Evolutionary conservation across 1,140 invertebrate genomes (phyloP).

Genomic region (Stegodyphus dumicola): DNA sequence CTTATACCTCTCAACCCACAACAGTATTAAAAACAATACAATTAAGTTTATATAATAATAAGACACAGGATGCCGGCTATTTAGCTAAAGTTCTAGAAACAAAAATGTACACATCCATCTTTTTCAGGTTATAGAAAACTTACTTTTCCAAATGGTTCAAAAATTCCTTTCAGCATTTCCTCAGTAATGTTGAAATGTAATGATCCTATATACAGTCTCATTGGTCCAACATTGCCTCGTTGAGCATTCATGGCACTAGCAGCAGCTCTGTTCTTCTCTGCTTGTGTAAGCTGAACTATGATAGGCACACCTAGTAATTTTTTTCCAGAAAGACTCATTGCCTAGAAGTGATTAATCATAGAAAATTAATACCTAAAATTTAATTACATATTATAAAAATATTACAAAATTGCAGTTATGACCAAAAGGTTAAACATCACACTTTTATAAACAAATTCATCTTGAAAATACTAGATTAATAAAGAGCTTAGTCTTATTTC

Average conservation of each 20-base stretch:
- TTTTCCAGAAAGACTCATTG: slow-evolving; percentile 95
- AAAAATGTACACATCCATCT: too few species aligned
- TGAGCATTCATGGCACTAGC: slow-evolving; percentile 64
- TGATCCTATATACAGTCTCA: slow-evolving; percentile 96
- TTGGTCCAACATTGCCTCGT: slow-evolving; percentile 79
- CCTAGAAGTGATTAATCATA: slow-evolving; percentile 71
- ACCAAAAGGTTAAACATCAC: too few species aligned
- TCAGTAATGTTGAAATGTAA: slow-evolving; percentile 99
- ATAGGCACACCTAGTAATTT: slow-evolving; percentile 96
- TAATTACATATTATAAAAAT: slow-evolving; percentile 21
- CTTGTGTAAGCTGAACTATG: slow-evolving; percentile 97
- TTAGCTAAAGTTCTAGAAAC: too few species aligned
- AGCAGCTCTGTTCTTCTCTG: slow-evolving; percentile 90
- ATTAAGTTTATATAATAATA: too few species aligned
- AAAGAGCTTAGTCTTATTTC: too few species aligned
- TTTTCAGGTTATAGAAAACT: slow-evolving; percentile 23
- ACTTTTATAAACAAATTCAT: too few species aligned
- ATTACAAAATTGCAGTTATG: slow-evolving; percentile 25
- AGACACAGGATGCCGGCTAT: too few species aligned
- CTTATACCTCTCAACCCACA: too few species aligned
- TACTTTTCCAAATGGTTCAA: slow-evolving; percentile 97
- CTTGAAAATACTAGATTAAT: too few species aligned
- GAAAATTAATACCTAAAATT: neutral
- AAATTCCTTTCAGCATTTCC: slow-evolving; percentile 98
- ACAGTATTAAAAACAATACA: too few species aligned